Evolutionary conservation across 2,113 vertebrate species (phyloP), one percentile per base, ranked within the genome.

Genomic region (Strigops habroptila): DNA sequence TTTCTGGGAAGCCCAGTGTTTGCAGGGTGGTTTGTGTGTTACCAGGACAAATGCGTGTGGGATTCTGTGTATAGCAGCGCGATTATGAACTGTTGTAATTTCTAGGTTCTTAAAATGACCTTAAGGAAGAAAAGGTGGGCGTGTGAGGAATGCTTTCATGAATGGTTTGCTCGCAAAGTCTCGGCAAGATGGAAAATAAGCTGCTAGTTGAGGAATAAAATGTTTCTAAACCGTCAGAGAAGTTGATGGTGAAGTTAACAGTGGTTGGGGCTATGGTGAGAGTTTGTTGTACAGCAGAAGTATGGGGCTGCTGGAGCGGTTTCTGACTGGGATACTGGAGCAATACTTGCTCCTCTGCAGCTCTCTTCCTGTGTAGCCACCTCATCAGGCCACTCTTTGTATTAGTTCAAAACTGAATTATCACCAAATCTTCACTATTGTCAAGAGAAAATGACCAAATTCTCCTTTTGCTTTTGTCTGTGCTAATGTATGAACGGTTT

Each of bases 221-320:
- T 14, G 12, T 35, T 28, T 69, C 19, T 22, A 13, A 59, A 7
- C 21, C 57, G 7, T 23, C 33, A 15, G 57, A 15, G 57, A 35
- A 59, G 57, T 16, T 10, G 33, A 15, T n/a, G 33, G 57, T 24
- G 57, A 35, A 59, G 33, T 5, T 30, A 14, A 12, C 0, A 8
- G 39, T 6, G 1, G 13, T 1, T 1, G 28, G 83, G 39, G 37
- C 39, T 30, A 4, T 49, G 23, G 0, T 7, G 3, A 0, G 63
- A 3, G 60, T 3, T 28, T 7, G 30, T 39, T 31, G 49, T 7
- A 10, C 37, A 6, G 49, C n/a, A 1, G 2, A 12, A 53, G 57
- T 8, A 1, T 17, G 0, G 8, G 70, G 12, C 21, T 39, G 18
- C 10, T 18, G 4, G 55, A 52, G 65, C 7, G 2, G 17, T 78